Percentiles rank a stretch among this genome's conserved stretches.
Evolutionary conservation across 2,888 invertebrate genomes (phyloP).

Genomic region (Chrysolina haemoptera): DNA sequence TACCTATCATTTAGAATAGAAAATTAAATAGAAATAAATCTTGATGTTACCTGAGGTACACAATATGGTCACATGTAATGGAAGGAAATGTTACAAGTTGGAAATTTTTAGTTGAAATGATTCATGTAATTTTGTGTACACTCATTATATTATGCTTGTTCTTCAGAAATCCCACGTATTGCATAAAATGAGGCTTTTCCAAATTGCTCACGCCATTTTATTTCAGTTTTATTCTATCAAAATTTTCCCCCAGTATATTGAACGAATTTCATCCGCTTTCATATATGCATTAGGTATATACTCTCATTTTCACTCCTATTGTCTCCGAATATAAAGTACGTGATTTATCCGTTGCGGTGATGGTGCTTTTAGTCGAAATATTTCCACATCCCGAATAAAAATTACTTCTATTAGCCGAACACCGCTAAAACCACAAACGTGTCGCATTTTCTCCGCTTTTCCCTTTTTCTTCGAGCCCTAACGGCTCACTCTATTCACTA

Average conservation of each 20-base stretch:
- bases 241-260: background rate
- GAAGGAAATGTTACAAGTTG: too few relatives aligned
- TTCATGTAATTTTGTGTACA: too few relatives aligned
- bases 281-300: background rate
- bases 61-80: too few relatives aligned
- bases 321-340: slow-evolving; percentile 12
- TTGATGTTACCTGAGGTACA: too few relatives aligned
- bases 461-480: background rate
- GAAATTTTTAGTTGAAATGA: too few relatives aligned
- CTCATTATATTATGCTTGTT: too few relatives aligned
- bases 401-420: slow-evolving; percentile 21
- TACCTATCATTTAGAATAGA: too few relatives aligned
- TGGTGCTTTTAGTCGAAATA: slow-evolving; percentile 6
- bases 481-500: slow-evolving; percentile 17
- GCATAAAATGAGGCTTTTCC: background rate
- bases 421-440: slow-evolving; percentile 1
- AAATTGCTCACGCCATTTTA: background rate
- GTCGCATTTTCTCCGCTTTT: background rate
- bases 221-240: background rate
- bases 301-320: background rate
- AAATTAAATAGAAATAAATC: too few relatives aligned
- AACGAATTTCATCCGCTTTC: background rate
- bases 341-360: background rate
- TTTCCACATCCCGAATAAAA: slow-evolving; percentile 11
- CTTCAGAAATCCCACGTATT: background rate